Conservation (phyloP, 1,140 invertebrate genomes). For the Chironomus striatipennis region DNA sequence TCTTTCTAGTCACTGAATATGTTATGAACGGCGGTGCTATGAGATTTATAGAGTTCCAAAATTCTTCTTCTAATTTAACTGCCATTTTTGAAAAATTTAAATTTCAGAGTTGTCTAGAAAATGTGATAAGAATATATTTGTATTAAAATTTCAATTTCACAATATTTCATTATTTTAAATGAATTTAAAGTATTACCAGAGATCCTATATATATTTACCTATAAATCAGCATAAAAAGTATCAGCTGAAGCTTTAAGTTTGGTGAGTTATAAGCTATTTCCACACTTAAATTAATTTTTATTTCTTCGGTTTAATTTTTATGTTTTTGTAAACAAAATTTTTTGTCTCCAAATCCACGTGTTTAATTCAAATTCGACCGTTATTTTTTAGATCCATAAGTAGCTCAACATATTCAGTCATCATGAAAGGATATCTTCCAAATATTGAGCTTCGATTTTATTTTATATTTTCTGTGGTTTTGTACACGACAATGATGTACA, state of each 20-base stretch:
- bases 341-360: background rate
- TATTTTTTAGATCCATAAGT: background rate
- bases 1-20: background rate
- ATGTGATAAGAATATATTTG: background rate
- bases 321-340: background rate
- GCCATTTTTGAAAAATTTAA: background rate
- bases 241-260: background rate
- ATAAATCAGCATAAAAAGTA: background rate
- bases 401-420: background rate
- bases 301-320: background rate
- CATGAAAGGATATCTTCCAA: conserved; percentile 11
- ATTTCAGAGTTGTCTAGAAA: background rate
- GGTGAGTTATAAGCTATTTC: background rate
- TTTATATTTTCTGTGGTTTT: background rate
- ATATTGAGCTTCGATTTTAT: conserved; percentile 7
- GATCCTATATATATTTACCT: background rate
- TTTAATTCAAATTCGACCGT: background rate
- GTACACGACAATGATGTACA: background rate
- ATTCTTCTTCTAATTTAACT: background rate
- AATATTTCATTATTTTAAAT: background rate
- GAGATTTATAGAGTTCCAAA: background rate
- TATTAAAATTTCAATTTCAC: background rate
- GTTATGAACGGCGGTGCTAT: background rate
- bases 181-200: background rate
- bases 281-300: background rate